Evolutionary conservation across 2,113 vertebrate genomes (phyloP).

Genomic region (Ciconia maguari): DNA sequence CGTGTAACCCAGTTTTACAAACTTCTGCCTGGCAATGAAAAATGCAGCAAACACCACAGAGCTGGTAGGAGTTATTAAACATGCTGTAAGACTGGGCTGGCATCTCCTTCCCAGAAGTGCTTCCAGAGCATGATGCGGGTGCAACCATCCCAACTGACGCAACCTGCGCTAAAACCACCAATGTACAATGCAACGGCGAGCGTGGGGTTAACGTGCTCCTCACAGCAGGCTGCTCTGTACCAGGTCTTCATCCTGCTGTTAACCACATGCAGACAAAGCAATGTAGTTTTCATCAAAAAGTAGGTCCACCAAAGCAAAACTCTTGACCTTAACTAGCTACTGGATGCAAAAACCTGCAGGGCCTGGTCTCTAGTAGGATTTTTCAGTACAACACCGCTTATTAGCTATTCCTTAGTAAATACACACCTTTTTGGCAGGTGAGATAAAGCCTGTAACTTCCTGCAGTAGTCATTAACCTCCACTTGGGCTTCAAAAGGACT

Average conservation of each 20-base stretch:
- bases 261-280: not conserved
- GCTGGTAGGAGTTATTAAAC: not conserved
- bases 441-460: not conserved
- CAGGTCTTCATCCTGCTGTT: not conserved
- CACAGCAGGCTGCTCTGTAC: not conserved
- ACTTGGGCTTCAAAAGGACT: not conserved
- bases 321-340: not conserved
- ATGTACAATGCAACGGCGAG: accelerated
- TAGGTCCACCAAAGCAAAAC: not conserved
- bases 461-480: not conserved
- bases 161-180: not conserved
- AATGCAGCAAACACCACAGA: accelerated
- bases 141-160: accelerated
- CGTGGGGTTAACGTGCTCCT: not conserved
- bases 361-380: not conserved
- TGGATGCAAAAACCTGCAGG: not conserved
- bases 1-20: accelerated
- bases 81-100: not conserved
- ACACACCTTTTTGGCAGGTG: not conserved
- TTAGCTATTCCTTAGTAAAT: not conserved
- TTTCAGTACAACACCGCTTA: accelerated
- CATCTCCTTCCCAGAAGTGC: not conserved
- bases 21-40: not conserved
- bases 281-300: not conserved
- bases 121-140: not conserved